Evolutionary conservation across 2,797 vertebrate genomes (phyloP), one percentile per base, ranked within the genome.

Genomic region (Bovichtus variegatus): DNA sequence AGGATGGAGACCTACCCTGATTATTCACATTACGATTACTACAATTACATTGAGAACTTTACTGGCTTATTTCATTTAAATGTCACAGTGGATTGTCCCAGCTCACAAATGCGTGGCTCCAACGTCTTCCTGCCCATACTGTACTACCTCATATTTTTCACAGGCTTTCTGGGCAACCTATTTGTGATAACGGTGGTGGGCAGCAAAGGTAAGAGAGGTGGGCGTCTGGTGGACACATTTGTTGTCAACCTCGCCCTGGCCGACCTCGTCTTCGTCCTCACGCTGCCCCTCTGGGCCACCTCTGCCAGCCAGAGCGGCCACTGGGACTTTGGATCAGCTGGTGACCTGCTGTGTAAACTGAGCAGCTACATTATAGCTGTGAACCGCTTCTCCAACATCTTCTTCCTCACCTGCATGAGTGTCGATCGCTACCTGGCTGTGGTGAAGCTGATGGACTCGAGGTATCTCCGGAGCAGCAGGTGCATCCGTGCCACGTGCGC

Each of bases 331-430:
- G 92, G 92, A 0, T 0, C 0, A 0, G 6, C 34, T 1, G 94
- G 96, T 0, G 72, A 88, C 1, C 25, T 29, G 16, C 82, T 97
- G 27, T 97, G 97, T 92, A 96, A 95, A 80, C 63, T 96, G 13
- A 97, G 97, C 92, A 95, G 96, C 90, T 97, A 95, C 73, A 67
- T 92, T n/a, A 94, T 97, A 3, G 90, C 96, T 0, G 93, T 95
- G 64, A 97, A 97, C 82, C 96, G 96, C 83, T 96, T 95, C 90
- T 96, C 97, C 77, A 97, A 96, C 89, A 96, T 97, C 76, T 94
- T 96, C 80, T 96, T 98, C 65, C 96, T 97, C 75, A 95, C 95
- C 0, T 96, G 96, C 88, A 95, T 97, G 96, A 97, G 96, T 7
- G 82, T 96, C 40, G 97, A 97, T 76, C 96, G 97, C 68, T 97